These are phyloP conservation scores for Pangasius mekongensis DNA, from an alignment of 2,797 vertebrate genomes.

Conservation along the genomic window DNA sequence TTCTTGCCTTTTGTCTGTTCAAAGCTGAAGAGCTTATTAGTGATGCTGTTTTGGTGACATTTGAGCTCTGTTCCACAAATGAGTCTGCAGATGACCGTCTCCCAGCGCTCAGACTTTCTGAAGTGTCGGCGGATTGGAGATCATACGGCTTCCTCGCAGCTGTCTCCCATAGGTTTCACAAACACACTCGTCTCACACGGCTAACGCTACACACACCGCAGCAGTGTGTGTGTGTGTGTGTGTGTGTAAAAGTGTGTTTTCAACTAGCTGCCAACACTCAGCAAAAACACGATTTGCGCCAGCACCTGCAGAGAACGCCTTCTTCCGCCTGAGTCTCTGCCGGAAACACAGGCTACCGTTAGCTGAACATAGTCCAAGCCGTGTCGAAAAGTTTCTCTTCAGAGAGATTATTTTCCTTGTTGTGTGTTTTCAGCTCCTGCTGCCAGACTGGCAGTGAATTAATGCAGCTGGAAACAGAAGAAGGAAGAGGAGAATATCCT, in stretches of 20 bases:
- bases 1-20: slow-evolving; percentile 14
- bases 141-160: slow-evolving; percentile 1
- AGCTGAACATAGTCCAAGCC: not conserved
- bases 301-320: slow-evolving; percentile 11
- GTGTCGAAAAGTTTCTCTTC: slow-evolving; percentile 25
- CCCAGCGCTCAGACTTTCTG: not conserved
- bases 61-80: slow-evolving; percentile 9
- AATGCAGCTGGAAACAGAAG: slow-evolving; percentile 21
- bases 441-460: slow-evolving; percentile 21
- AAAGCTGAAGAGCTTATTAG: slow-evolving; percentile 34
- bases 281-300: slow-evolving; percentile 35
- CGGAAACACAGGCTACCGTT: not conserved
- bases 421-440: not conserved
- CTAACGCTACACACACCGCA: not conserved
- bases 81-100: slow-evolving; percentile 22
- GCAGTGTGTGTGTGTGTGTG: not conserved
- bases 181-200: not conserved
- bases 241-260: not conserved
- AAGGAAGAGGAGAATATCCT: not conserved
- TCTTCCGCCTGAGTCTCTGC: not conserved
- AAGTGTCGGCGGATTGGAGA: not conserved
- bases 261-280: not conserved
- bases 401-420: not conserved
- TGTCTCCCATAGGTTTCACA: slow-evolving; percentile 12
- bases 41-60: slow-evolving; percentile 25